Evolutionary conservation across 2,113 vertebrate species (phyloP).

Genomic region (Gopherus evgoodei): DNA sequence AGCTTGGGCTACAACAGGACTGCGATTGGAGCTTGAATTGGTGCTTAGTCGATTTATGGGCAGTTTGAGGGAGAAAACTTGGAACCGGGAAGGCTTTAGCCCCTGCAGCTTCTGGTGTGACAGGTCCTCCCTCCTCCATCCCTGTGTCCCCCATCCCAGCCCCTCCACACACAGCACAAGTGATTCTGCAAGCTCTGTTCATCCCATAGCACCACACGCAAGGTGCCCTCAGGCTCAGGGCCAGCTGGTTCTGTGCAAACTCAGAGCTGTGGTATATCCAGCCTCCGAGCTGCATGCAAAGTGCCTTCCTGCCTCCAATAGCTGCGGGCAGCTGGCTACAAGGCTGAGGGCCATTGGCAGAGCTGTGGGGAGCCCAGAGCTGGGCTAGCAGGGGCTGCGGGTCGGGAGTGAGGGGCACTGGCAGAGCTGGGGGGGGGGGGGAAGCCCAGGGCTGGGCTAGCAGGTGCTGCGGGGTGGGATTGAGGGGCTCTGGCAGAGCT

Average conservation of each 20-base stretch:
- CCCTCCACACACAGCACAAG: not conserved
- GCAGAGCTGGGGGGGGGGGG: no score
- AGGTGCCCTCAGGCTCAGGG: not conserved
- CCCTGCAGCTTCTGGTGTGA: not conserved
- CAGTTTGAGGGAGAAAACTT: not conserved
- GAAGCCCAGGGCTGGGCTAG: not conserved
- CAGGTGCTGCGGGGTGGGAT: not conserved
- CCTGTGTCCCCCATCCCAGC: not conserved
- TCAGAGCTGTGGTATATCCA: not conserved
- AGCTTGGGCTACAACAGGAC: not conserved
- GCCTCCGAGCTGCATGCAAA: not conserved
- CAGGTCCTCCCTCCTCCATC: not conserved
- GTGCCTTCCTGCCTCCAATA: not conserved
- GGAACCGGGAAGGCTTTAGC: not conserved
- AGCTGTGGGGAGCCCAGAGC: not conserved
- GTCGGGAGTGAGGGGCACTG: not conserved
- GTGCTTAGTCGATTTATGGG: not conserved
- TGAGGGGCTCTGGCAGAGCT: not conserved
- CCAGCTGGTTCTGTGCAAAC: not conserved
- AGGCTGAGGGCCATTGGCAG: not conserved
- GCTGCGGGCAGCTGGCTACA: not conserved
- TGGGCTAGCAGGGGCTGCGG: no score
- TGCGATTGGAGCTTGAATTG: not conserved
- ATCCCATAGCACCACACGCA: not conserved
- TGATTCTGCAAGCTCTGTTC: not conserved